Evolutionary conservation across 1,140 invertebrate genomes (phyloP).

Genomic region (Trichonephila inaurata): DNA sequence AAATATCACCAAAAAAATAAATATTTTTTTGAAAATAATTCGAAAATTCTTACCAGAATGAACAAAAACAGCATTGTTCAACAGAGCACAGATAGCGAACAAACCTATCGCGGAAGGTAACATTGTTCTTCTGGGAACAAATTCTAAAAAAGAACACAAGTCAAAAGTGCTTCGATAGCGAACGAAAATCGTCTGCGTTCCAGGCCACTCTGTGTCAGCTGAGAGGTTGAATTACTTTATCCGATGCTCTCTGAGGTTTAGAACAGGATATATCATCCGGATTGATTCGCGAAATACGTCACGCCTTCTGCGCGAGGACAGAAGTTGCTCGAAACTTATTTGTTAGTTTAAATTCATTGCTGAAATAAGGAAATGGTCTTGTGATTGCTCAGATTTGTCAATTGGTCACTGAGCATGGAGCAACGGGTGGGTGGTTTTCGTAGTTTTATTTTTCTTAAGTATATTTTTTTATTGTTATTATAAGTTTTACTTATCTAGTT

Average conservation of each 20-base stretch:
- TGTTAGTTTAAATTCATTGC: conserved; percentile 8
- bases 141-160: background rate
- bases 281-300: conserved; percentile 23
- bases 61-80: background rate
- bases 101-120: background rate
- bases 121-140: background rate
- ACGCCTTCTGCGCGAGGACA: background rate
- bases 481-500: background rate
- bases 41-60: background rate
- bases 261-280: conserved; percentile 1
- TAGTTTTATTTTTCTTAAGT: background rate
- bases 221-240: conserved; percentile 11
- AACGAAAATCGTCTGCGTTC: conserved; percentile 13
- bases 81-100: background rate
- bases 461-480: too few species aligned
- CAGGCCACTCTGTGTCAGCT: background rate
- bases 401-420: background rate
- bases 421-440: background rate
- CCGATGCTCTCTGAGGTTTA: background rate
- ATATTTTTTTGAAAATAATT: background rate
- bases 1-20: background rate
- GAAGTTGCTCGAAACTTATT: conserved; percentile 17
- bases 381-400: background rate
- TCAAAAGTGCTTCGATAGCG: background rate
- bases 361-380: background rate